Conservation (phyloP, 2,888 invertebrate species). For the Hololepta plana region DNA sequence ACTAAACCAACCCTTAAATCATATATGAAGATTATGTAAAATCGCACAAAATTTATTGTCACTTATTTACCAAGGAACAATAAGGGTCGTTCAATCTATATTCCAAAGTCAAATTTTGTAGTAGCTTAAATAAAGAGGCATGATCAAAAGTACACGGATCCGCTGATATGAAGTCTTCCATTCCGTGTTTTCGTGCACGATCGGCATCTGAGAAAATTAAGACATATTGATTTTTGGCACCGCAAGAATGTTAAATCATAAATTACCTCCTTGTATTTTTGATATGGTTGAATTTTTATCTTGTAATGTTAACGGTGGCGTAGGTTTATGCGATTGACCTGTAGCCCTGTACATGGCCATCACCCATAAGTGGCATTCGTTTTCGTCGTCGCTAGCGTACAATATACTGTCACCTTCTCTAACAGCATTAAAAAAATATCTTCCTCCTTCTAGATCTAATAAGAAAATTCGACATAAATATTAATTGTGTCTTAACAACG, state of each 20-base stretch:
- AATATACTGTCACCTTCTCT: slow-evolving; percentile 95
- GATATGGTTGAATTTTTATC: slow-evolving; percentile 75
- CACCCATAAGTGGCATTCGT: slow-evolving; percentile 96
- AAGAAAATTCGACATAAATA: slow-evolving; percentile 7
- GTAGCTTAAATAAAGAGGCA: slow-evolving; percentile 73
- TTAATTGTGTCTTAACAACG: slow-evolving; percentile 6
- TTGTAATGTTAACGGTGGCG: slow-evolving; percentile 64
- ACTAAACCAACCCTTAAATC: slow-evolving; percentile 90
- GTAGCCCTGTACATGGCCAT: slow-evolving; percentile 99
- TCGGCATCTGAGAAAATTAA: slow-evolving; percentile 77
- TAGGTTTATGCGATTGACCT: slow-evolving; percentile 97
- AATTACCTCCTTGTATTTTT: slow-evolving; percentile 75
- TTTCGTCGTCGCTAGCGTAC: slow-evolving; percentile 92
- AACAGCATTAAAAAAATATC: slow-evolving; percentile 96
- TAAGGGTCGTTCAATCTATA: slow-evolving; percentile 96
- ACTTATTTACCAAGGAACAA: slow-evolving; percentile 72
- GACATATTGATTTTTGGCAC: too few relatives aligned
- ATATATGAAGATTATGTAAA: neutral
- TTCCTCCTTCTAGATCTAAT: slow-evolving; percentile 76
- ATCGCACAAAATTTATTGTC: slow-evolving; percentile 1
- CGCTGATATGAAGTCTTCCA: slow-evolving; percentile 99
- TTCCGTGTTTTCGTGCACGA: slow-evolving; percentile 93
- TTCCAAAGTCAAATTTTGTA: slow-evolving; percentile 87
- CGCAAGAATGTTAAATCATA: slow-evolving; percentile 1
- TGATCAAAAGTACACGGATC: slow-evolving; percentile 97